A percentile compares a stretch with the other conserved stretches of the same genome.
These are phyloP conservation scores for Papilio helenus DNA, from an alignment of 1,140 invertebrate species.

Conservation along the genomic window DNA sequence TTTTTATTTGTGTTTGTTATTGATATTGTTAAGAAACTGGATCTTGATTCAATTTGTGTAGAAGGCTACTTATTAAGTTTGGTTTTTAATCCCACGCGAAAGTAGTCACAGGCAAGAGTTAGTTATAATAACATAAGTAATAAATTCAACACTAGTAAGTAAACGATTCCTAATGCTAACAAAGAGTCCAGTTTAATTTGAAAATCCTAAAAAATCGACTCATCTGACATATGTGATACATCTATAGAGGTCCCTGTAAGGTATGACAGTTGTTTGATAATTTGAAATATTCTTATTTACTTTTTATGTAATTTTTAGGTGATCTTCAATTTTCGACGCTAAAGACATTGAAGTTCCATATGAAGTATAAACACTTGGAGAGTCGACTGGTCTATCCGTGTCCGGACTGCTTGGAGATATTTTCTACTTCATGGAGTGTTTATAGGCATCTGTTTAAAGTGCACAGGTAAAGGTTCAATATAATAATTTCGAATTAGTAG, in stretches of 20 bases:
- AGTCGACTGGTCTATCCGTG: constrained; percentile 86
- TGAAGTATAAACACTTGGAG: constrained; percentile 87
- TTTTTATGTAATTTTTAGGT: constrained; percentile 70
- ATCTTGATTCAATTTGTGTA: too few species aligned
- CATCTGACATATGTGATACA: too few species aligned
- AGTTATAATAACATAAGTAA: not conserved
- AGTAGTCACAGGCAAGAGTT: too few species aligned
- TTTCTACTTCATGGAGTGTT: constrained; percentile 87
- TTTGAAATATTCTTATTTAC: too few species aligned
- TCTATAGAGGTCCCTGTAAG: too few species aligned
- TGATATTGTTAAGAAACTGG: too few species aligned
- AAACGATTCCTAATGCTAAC: not conserved
- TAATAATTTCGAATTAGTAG: constrained; percentile 29
- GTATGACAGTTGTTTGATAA: too few species aligned
- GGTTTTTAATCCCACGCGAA: too few species aligned
- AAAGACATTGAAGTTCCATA: constrained; percentile 87
- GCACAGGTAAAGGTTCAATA: constrained; percentile 79
- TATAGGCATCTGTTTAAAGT: constrained; percentile 89
- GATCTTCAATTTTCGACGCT: constrained; percentile 86
- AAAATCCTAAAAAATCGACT: not conserved
- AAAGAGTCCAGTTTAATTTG: not conserved
- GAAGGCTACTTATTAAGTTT: not conserved
- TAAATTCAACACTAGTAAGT: not conserved
- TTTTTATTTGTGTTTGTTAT: too few species aligned
- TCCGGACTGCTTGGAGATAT: constrained; percentile 87